A percentile compares a stretch with the other conserved stretches of the same genome.
Evolutionary conservation across 2,797 vertebrate species (phyloP).

Genomic region (Tachyglossus aculeatus): DNA sequence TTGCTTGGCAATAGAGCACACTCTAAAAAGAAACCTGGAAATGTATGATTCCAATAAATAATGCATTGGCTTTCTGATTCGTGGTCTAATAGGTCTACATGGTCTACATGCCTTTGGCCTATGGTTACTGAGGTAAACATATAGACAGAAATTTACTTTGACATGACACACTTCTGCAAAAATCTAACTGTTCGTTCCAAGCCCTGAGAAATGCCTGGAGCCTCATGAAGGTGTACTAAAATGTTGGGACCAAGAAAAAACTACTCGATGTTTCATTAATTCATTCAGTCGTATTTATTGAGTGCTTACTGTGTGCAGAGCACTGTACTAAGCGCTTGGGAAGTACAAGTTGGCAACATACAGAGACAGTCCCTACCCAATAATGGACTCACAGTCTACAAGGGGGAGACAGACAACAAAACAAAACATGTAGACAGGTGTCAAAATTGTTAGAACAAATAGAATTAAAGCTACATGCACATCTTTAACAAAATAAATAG

Average conservation of each 20-base stretch:
- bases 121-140: constrained; percentile 24
- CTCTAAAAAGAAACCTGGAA: constrained; percentile 1
- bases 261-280: constrained; percentile 30
- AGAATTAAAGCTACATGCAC: too few relatives aligned
- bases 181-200: constrained; percentile 14
- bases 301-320: too few relatives aligned
- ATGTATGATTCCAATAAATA: constrained; percentile 34
- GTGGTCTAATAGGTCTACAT: constrained; percentile 47
- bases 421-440: too few relatives aligned
- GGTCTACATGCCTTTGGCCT: constrained; percentile 9
- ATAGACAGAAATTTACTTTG: not conserved
- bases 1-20: constrained; percentile 7
- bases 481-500: too few relatives aligned
- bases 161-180: not conserved
- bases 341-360: too few relatives aligned
- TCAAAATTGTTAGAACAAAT: too few relatives aligned
- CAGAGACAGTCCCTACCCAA: too few relatives aligned
- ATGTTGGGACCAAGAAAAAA: constrained; percentile 25
- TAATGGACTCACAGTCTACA: too few relatives aligned
- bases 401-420: too few relatives aligned
- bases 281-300: too few relatives aligned
- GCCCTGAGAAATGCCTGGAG: not conserved
- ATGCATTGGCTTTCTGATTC: not conserved
- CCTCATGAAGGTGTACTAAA: constrained; percentile 23
- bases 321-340: too few relatives aligned